Evolutionary conservation across 2,113 vertebrate genomes (phyloP).

Genomic region (Cichladusa arquata): DNA sequence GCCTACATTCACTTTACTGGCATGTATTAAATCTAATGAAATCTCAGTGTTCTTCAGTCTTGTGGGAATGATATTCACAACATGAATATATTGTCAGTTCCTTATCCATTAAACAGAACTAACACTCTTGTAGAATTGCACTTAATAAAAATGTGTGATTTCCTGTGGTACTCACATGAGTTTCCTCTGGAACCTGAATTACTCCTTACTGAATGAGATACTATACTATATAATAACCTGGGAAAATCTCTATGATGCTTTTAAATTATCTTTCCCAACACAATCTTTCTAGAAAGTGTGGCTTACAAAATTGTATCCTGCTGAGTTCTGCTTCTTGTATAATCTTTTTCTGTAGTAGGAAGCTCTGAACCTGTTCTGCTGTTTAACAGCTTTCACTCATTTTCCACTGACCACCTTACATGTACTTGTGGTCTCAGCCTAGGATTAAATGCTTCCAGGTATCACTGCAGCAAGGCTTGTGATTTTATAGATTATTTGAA

Average conservation of each 20-base stretch:
- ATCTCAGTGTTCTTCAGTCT: not conserved
- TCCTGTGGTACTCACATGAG: not conserved
- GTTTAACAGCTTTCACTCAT: not conserved
- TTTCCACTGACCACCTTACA: not conserved
- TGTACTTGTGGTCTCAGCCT: not conserved
- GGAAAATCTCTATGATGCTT: not conserved
- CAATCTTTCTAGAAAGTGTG: not conserved
- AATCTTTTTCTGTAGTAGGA: not conserved
- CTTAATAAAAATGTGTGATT: slow-evolving; percentile 2
- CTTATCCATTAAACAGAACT: slow-evolving; percentile 21
- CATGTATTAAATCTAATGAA: not conserved
- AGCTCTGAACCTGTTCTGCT: not conserved
- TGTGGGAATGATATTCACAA: slow-evolving; percentile 18
- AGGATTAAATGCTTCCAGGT: not conserved
- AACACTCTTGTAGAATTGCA: not conserved
- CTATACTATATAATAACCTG: not conserved
- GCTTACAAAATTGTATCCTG: not conserved
- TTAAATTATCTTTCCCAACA: not conserved
- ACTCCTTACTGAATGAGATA: not conserved
- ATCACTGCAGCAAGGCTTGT: not conserved
- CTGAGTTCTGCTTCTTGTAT: not conserved
- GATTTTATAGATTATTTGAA: not conserved
- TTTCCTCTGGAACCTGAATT: not conserved
- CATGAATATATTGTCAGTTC: not conserved
- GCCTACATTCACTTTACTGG: not conserved